Evolutionary conservation across 2,888 invertebrate species (phyloP).

Genomic region (Nomada fucata): DNA sequence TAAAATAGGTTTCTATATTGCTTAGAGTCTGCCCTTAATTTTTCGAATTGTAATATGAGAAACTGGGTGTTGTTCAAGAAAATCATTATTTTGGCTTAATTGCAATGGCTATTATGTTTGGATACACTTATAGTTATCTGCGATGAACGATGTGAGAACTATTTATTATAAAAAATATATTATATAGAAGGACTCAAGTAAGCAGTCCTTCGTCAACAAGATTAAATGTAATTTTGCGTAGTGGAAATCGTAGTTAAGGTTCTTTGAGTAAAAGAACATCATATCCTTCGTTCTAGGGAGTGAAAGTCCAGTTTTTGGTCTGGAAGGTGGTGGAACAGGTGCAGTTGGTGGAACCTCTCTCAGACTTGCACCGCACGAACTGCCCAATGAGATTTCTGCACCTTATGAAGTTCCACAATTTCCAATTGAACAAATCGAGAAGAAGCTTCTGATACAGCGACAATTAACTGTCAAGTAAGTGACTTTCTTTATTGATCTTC

Average conservation of each 20-base stretch:
- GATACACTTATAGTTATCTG: no score
- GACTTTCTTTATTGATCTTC: neutral
- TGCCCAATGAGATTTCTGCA: conserved; percentile 95
- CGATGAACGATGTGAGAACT: no score
- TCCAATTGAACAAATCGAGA: conserved; percentile 98
- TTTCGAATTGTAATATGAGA: no score
- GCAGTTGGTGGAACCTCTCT: conserved; percentile 82
- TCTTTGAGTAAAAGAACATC: neutral
- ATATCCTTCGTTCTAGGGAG: conserved; percentile 86
- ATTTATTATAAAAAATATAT: no score
- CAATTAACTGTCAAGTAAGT: conserved; percentile 95
- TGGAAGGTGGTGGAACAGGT: conserved; percentile 79
- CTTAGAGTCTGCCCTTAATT: no score
- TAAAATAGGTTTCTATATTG: no score
- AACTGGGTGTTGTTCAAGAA: no score
- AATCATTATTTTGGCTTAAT: no score
- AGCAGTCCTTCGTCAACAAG: neutral
- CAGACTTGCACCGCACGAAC: conserved; percentile 86
- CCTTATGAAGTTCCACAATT: conserved; percentile 99
- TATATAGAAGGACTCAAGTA: no score
- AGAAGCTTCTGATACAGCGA: conserved; percentile 94
- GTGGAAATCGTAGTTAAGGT: neutral
- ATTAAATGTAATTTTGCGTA: no score
- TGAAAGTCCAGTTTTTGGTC: conserved; percentile 89
- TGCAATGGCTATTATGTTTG: no score